Conservation (phyloP, 2,888 invertebrate genomes). For the Hypsopygia costalis region DNA sequence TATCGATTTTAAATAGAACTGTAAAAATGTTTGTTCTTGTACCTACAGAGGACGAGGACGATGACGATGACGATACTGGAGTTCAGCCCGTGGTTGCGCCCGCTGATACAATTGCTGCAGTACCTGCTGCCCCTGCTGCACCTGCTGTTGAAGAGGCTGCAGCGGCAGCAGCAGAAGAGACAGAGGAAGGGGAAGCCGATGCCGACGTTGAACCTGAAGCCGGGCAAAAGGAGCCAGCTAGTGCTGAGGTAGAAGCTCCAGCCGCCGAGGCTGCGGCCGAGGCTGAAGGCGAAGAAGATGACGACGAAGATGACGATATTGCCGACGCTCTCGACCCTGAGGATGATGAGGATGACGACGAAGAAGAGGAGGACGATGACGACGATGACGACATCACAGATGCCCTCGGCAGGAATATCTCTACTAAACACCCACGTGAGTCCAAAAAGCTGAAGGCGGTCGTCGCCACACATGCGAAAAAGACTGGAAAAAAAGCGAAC, state of each 20-base stretch:
- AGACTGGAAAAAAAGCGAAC: slow-evolving; percentile 72
- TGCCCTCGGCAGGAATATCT: slow-evolving; percentile 78
- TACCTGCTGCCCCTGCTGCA: slow-evolving; percentile 41
- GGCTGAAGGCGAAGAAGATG: slow-evolving; percentile 77
- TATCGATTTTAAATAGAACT: slow-evolving; percentile 1
- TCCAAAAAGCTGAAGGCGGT: slow-evolving; percentile 84
- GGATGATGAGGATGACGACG: slow-evolving; percentile 85
- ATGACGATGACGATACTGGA: slow-evolving; percentile 80
- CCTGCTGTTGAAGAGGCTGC: slow-evolving; percentile 49
- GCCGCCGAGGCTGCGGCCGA: slow-evolving; percentile 54
- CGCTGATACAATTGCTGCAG: slow-evolving; percentile 59
- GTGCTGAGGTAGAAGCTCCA: slow-evolving; percentile 54
- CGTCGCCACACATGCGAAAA: slow-evolving; percentile 64
- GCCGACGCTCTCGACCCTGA: slow-evolving; percentile 80
- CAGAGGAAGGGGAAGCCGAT: slow-evolving; percentile 50
- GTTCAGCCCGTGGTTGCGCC: slow-evolving; percentile 72
- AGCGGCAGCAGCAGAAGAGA: slow-evolving; percentile 60
- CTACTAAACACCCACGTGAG: slow-evolving; percentile 88
- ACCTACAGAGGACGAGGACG: slow-evolving; percentile 60
- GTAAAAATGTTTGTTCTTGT: slow-evolving; percentile 14
- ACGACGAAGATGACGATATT: slow-evolving; percentile 80
- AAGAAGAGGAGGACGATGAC: slow-evolving; percentile 84
- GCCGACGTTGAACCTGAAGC: slow-evolving; percentile 66
- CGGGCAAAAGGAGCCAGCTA: slow-evolving; percentile 65
- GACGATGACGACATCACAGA: slow-evolving; percentile 84